Conservation (phyloP, 1,140 invertebrate genomes). For the Brachionus plicatilis region DNA sequence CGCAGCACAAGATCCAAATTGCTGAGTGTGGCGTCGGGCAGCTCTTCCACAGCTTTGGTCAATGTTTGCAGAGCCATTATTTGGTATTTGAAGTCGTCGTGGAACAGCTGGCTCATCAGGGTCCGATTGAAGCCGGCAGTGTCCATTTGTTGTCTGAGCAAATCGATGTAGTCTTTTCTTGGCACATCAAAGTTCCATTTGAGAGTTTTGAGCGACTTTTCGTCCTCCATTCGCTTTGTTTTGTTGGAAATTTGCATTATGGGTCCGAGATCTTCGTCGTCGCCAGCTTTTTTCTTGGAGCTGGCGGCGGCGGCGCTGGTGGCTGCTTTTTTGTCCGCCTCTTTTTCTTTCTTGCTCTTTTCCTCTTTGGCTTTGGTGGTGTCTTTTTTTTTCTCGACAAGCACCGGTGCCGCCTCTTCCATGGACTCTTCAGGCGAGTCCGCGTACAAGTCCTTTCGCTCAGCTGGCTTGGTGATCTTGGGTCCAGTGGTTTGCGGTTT, state of each 20-base stretch:
- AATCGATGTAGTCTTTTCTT: slow-evolving; percentile 82
- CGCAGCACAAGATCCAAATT: slow-evolving; percentile 92
- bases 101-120: slow-evolving; percentile 78
- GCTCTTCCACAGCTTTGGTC: slow-evolving; percentile 66
- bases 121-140: slow-evolving; percentile 49
- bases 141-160: slow-evolving; percentile 83
- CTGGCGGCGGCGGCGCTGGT: slow-evolving; percentile 42
- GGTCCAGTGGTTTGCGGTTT: slow-evolving; percentile 30
- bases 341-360: slow-evolving; percentile 34
- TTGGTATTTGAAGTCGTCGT: slow-evolving; percentile 90
- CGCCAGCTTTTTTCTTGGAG: slow-evolving; percentile 67
- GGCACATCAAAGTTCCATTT: slow-evolving; percentile 95
- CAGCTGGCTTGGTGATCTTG: background rate
- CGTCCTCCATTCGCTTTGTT: slow-evolving; percentile 30
- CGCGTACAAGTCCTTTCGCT: slow-evolving; percentile 15
- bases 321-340: slow-evolving; percentile 25
- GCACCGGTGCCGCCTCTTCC: background rate
- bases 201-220: slow-evolving; percentile 57
- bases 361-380: background rate
- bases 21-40: slow-evolving; percentile 71
- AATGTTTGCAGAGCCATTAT: slow-evolving; percentile 87
- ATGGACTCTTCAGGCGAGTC: slow-evolving; percentile 8
- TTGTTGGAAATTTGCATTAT: slow-evolving; percentile 69
- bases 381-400: background rate
- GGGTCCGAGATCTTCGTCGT: slow-evolving; percentile 75